A percentile compares a stretch with the other conserved stretches of the same genome.
Conservation (phyloP, 2,888 invertebrate species). For the Tineola bisselliella region DNA sequence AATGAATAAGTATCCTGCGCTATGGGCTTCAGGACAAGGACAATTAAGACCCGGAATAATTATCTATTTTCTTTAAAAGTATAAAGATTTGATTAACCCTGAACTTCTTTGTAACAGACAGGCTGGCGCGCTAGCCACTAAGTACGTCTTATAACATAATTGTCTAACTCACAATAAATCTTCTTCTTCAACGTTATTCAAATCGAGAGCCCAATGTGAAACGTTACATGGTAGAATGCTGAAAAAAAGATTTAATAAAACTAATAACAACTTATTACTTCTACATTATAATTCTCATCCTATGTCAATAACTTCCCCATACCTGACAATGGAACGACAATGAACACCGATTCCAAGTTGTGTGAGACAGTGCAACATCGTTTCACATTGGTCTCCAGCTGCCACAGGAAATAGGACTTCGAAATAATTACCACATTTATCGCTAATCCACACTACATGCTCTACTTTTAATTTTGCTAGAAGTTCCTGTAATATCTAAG, state of each 20-base stretch:
- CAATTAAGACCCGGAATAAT: too few species aligned
- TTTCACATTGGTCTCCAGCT: constrained; percentile 77
- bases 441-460: constrained; percentile 75
- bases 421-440: constrained; percentile 73
- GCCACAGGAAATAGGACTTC: constrained; percentile 76
- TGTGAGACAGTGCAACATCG: constrained; percentile 77
- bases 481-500: constrained; percentile 73
- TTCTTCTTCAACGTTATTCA: constrained; percentile 37
- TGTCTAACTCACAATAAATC: constrained; percentile 47
- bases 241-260: constrained; percentile 21
- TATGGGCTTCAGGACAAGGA: too few species aligned
- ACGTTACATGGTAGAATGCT: constrained; percentile 73
- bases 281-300: too few species aligned
- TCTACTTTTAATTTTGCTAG: constrained; percentile 73
- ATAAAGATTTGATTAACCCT: too few species aligned
- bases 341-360: constrained; percentile 76
- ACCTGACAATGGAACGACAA: constrained; percentile 78
- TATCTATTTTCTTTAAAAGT: too few species aligned
- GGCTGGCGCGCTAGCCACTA: too few species aligned
- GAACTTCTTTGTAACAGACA: too few species aligned
- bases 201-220: constrained; percentile 51
- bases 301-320: constrained; percentile 17
- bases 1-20: too few species aligned
- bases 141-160: too few species aligned
- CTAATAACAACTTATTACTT: too few species aligned